phyloP scores from a whole-genome alignment of 2,888 invertebrate genomes.

The Eupeodes latifasciatus region DNA sequence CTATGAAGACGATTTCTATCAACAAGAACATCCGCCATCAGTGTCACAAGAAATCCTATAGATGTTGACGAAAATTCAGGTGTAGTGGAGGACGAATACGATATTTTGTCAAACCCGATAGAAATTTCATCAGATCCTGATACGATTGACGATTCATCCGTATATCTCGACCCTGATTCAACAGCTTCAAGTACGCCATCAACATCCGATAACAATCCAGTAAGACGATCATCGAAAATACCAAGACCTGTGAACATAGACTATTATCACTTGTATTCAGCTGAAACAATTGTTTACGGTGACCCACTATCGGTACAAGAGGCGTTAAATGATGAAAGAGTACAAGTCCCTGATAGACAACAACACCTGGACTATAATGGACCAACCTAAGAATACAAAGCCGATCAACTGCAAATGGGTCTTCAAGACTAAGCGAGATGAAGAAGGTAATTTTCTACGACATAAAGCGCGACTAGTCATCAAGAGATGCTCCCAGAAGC shows the following conservation, averaged over 20 bases:
- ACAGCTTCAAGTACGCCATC: constrained; percentile 4
- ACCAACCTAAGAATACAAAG: not conserved
- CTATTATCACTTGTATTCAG: constrained; percentile 32
- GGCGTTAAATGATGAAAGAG: not conserved
- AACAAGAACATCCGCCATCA: not conserved
- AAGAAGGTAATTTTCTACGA: constrained; percentile 16
- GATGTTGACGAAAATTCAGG: not conserved
- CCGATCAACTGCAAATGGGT: constrained; percentile 51
- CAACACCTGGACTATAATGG: not conserved
- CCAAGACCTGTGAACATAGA: constrained; percentile 15
- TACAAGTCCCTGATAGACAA: constrained; percentile 9
- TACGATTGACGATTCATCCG: constrained; percentile 1
- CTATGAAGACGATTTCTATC: constrained; percentile 44
- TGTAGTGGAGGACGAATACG: constrained; percentile 28
- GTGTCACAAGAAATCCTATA: not conserved
- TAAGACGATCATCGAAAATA: constrained; percentile 23
- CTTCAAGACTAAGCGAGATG: constrained; percentile 53
- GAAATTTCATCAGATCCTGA: not conserved
- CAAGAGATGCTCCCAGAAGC: constrained; percentile 57
- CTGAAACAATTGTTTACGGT: not conserved
- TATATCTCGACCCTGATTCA: constrained; percentile 2
- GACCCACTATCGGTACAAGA: constrained; percentile 18
- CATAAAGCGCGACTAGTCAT: constrained; percentile 64
- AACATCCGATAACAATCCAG: not conserved
- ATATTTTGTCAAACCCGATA: not conserved